Conservation (phyloP, 1,140 invertebrate species). For the Bursaphelenchus mucronatus region DNA sequence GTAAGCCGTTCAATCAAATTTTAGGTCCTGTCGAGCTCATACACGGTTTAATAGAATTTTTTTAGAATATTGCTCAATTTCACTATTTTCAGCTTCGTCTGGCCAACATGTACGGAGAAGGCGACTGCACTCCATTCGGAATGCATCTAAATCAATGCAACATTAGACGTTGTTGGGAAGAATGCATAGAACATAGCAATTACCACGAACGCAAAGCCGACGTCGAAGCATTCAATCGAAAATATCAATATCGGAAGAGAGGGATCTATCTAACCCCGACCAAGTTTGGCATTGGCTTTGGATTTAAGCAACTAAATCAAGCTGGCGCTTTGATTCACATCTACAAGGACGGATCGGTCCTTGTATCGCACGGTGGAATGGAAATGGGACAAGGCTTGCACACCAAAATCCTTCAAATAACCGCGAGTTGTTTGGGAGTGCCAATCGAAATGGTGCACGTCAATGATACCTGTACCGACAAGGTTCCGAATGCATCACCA, state of each 20-base stretch:
- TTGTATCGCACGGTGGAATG: constrained; percentile 82
- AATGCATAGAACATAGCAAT: constrained; percentile 72
- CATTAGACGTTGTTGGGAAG: constrained; percentile 74
- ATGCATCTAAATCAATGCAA: constrained; percentile 74
- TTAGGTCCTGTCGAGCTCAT: too few relatives aligned
- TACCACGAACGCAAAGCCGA: constrained; percentile 67
- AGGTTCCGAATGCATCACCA: constrained; percentile 85
- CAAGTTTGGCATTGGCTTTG: constrained; percentile 84
- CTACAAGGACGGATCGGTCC: constrained; percentile 83
- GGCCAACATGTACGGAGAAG: constrained; percentile 78
- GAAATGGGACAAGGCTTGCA: constrained; percentile 95
- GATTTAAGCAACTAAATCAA: constrained; percentile 77
- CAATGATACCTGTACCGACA: constrained; percentile 81
- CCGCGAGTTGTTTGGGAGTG: constrained; percentile 69
- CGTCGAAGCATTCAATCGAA: constrained; percentile 73
- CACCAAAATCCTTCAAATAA: constrained; percentile 85
- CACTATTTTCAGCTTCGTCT: constrained; percentile 65
- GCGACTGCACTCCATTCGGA: constrained; percentile 74
- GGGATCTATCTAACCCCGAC: constrained; percentile 81
- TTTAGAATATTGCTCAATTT: neutral
- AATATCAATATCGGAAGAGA: constrained; percentile 79
- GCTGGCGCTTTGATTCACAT: constrained; percentile 79
- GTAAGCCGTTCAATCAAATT: too few relatives aligned
- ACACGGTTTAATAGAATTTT: neutral
- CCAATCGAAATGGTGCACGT: constrained; percentile 76